Percentiles rank a stretch among this genome's conserved stretches.
Evolutionary conservation across 2,888 invertebrate species (phyloP).

Genomic region (Pyrrhia umbra): DNA sequence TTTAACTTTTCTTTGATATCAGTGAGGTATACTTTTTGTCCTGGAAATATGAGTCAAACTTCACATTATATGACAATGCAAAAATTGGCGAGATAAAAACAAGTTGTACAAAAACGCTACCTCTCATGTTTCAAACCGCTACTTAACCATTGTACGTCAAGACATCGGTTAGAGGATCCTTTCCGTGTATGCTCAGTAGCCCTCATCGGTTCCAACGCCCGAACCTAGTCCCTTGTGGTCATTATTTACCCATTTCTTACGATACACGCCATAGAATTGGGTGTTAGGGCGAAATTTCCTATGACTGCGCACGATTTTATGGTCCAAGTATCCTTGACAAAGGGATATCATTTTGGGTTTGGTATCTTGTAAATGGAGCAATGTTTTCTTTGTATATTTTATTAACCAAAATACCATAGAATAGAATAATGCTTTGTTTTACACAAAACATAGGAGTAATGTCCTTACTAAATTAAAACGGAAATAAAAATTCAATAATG

Average conservation of each 20-base stretch:
- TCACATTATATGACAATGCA: too few species aligned
- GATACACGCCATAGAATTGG: constrained; percentile 39
- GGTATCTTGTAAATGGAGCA: not conserved
- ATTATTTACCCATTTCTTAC: constrained; percentile 52
- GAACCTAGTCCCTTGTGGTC: constrained; percentile 24
- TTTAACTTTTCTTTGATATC: too few species aligned
- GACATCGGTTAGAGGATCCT: constrained; percentile 38
- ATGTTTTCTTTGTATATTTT: not conserved
- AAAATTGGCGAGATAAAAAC: not conserved
- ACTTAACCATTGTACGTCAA: constrained; percentile 27
- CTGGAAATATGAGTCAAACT: too few species aligned
- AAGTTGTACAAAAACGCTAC: constrained; percentile 10
- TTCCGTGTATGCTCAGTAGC: constrained; percentile 38
- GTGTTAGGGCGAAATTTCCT: constrained; percentile 21
- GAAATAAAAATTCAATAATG: too few species aligned
- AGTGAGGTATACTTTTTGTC: too few species aligned
- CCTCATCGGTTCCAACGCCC: constrained; percentile 28
- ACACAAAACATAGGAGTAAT: too few species aligned
- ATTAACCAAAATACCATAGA: too few species aligned
- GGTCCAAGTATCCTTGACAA: constrained; percentile 10
- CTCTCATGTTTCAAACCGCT: not conserved
- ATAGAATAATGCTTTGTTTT: too few species aligned
- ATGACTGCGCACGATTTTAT: constrained; percentile 29
- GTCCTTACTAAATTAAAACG: too few species aligned
- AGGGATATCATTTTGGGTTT: constrained; percentile 24